These are phyloP conservation scores for Phalacrocorax brasilianus DNA, from an alignment of 2,113 vertebrate genomes.

Conservation along the genomic window DNA sequence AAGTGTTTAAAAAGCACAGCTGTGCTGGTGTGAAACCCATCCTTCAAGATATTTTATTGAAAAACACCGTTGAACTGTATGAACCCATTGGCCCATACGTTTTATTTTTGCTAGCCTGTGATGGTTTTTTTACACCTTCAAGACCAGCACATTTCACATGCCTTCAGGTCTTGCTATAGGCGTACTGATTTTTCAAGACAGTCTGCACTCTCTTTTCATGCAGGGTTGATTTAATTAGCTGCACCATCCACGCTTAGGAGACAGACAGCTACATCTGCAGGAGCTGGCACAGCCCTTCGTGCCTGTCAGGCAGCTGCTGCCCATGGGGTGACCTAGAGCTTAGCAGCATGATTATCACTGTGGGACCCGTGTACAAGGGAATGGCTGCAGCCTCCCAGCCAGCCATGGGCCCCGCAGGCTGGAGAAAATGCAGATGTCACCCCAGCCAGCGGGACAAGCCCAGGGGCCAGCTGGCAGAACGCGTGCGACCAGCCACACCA, in stretches of 20 bases:
- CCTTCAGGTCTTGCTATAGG: not conserved
- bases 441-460: not conserved
- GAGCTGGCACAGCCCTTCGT: not conserved
- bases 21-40: not conserved
- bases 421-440: not conserved
- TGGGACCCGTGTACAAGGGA: not conserved
- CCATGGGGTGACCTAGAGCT: not conserved
- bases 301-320: not conserved
- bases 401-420: rapidly evolving
- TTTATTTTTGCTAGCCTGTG: not conserved
- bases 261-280: constrained; percentile 5
- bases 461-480: not conserved
- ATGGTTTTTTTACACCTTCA: not conserved
- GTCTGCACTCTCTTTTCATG: not conserved
- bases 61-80: not conserved
- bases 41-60: not conserved
- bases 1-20: not conserved
- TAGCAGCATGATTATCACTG: rapidly evolving
- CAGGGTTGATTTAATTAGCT: not conserved
- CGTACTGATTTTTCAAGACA: not conserved
- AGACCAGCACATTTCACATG: not conserved
- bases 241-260: not conserved
- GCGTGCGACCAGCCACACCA: not conserved
- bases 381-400: not conserved
- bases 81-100: not conserved